Percentiles rank a stretch among this genome's conserved stretches.
Conservation (phyloP, 2,888 invertebrate genomes). For the Drosophila neonasuta region DNA sequence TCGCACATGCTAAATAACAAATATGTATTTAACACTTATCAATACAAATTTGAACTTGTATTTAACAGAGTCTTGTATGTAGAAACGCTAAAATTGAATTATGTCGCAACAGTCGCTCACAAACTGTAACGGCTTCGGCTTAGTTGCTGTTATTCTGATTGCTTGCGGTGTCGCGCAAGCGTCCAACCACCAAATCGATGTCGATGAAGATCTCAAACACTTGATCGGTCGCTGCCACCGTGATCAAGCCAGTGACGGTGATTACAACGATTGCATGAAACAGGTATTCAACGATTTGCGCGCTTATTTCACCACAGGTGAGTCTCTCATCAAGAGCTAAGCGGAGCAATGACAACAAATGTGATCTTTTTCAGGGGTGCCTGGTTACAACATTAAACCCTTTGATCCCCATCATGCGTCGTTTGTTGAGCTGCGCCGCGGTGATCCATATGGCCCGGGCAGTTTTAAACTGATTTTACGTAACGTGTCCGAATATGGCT, state of each 20-base stretch:
- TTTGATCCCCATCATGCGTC: slow-evolving; percentile 91
- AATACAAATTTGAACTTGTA: slow-evolving; percentile 32
- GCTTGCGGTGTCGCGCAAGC: slow-evolving; percentile 32
- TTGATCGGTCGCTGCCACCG: slow-evolving; percentile 85
- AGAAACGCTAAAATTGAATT: background rate
- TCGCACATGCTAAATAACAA: slow-evolving; percentile 13
- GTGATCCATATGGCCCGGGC: slow-evolving; percentile 85
- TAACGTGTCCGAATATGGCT: slow-evolving; percentile 89
- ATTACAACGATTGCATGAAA: slow-evolving; percentile 88
- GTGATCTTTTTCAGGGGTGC: slow-evolving; percentile 84
- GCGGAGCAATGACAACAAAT: background rate
- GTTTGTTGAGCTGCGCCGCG: slow-evolving; percentile 86
- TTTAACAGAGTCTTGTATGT: slow-evolving; percentile 36
- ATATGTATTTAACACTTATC: slow-evolving; percentile 25
- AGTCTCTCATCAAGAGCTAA: slow-evolving; percentile 29
- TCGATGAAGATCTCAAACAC: slow-evolving; percentile 76
- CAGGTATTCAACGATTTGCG: slow-evolving; percentile 88
- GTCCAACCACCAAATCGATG: slow-evolving; percentile 69
- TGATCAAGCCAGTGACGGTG: slow-evolving; percentile 81
- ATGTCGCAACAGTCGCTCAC: slow-evolving; percentile 49
- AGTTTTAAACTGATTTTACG: slow-evolving; percentile 88
- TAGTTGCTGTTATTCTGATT: slow-evolving; percentile 4
- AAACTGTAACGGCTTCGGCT: slow-evolving; percentile 48
- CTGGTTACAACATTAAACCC: slow-evolving; percentile 87
- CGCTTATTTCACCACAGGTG: slow-evolving; percentile 88